Evolutionary conservation across 2,888 invertebrate species (phyloP).

Genomic region (Latrodectus elegans): DNA sequence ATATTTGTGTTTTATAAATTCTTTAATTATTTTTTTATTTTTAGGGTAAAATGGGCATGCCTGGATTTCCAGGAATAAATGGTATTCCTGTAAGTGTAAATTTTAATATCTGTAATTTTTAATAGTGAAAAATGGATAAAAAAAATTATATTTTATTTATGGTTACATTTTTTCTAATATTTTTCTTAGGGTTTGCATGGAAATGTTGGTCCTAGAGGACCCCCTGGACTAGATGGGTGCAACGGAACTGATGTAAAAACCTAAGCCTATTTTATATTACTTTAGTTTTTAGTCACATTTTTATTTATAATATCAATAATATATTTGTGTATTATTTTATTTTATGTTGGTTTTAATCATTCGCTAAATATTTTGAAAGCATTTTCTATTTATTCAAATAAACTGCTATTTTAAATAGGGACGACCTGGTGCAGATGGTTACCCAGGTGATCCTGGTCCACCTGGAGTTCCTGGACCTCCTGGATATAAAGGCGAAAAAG

Average conservation of each 20-base stretch:
- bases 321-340: no score
- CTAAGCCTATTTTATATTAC: neutral
- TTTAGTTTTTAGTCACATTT: neutral
- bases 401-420: slow-evolving; percentile 47
- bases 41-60: slow-evolving; percentile 87
- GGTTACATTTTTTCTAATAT: neutral
- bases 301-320: neutral
- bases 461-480: slow-evolving; percentile 65
- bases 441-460: slow-evolving; percentile 74
- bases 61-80: slow-evolving; percentile 87
- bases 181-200: slow-evolving; percentile 62
- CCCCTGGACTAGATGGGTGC: slow-evolving; percentile 84
- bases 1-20: neutral
- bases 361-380: neutral
- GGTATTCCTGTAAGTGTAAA: slow-evolving; percentile 79
- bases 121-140: neutral
- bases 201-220: slow-evolving; percentile 64
- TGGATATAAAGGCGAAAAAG: slow-evolving; percentile 73
- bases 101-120: neutral
- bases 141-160: neutral
- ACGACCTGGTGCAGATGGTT: slow-evolving; percentile 80
- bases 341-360: no score
- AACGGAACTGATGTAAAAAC: slow-evolving; percentile 81
- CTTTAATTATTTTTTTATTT: slow-evolving; percentile 7
- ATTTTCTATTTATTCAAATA: neutral